Evolutionary conservation across 2,113 vertebrate genomes (phyloP).

Genomic region (Gnathonemus longibarbis): DNA sequence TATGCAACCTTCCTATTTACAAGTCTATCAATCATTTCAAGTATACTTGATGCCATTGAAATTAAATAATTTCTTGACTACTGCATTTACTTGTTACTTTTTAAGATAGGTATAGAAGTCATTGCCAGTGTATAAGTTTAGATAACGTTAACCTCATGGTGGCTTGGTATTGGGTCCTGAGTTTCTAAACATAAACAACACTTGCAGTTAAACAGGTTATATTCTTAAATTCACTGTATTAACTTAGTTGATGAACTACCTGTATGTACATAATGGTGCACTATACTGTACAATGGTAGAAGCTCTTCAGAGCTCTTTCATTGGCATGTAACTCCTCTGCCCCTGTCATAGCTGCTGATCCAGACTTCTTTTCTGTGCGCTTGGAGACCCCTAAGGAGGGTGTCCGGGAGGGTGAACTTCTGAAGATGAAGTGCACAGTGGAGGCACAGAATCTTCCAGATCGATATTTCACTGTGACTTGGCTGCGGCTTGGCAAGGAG

Average conservation of each 20-base stretch:
- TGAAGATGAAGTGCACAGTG: constrained; percentile 59
- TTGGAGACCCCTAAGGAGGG: constrained; percentile 30
- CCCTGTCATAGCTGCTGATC: constrained; percentile 30
- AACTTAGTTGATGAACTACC: neutral
- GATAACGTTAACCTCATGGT: neutral
- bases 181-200: neutral
- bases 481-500: constrained; percentile 48
- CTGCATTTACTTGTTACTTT: neutral
- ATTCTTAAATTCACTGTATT: neutral
- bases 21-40: neutral
- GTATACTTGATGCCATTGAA: neutral
- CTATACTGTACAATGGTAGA: neutral
- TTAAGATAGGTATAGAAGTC: neutral
- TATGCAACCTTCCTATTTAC: neutral
- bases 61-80: neutral
- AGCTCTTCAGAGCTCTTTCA: neutral
- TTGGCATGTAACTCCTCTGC: neutral
- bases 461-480: constrained; percentile 59
- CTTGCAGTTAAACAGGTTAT: neutral
- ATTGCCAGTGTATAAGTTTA: neutral
- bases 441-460: constrained; percentile 32
- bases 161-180: neutral
- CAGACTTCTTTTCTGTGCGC: constrained; percentile 45
- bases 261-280: neutral
- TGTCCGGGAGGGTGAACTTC: constrained; percentile 54